Evolutionary conservation across 1,140 invertebrate genomes (phyloP).

Genomic region (Penaeus indicus): DNA sequence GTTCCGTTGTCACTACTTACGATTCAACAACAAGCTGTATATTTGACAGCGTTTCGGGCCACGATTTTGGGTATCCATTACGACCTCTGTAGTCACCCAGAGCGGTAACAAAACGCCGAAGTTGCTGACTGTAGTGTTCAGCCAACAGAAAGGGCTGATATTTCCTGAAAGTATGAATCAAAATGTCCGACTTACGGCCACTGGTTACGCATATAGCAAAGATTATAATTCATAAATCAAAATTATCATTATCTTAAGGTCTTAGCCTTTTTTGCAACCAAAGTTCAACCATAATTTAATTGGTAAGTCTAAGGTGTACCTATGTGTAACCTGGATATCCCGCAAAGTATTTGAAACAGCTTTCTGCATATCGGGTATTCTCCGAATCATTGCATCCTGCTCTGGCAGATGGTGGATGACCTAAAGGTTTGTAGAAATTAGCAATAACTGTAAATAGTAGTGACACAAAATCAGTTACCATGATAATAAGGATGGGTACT

Average conservation of each 20-base stretch:
- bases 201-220: neutral
- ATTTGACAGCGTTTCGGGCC: slow-evolving; percentile 79
- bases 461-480: neutral
- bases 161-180: slow-evolving; percentile 75
- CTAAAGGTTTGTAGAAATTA: slow-evolving; percentile 38
- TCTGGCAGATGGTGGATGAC: slow-evolving; percentile 85
- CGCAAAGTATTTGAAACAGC: slow-evolving; percentile 82
- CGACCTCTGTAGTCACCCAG: slow-evolving; percentile 84
- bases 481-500: neutral
- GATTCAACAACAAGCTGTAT: slow-evolving; percentile 92
- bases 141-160: slow-evolving; percentile 91
- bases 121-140: slow-evolving; percentile 84
- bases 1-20: slow-evolving; percentile 73
- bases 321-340: slow-evolving; percentile 85
- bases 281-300: no score
- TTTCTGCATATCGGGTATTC: slow-evolving; percentile 86
- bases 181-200: no score
- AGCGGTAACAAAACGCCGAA: slow-evolving; percentile 84
- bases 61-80: slow-evolving; percentile 78
- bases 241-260: neutral
- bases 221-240: neutral
- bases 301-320: slow-evolving; percentile 71
- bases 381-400: slow-evolving; percentile 80
- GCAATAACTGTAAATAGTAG: neutral
- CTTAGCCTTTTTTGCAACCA: no score